These are phyloP conservation scores for Eustalomyia histrio DNA, from an alignment of 2,888 invertebrate genomes.

Conservation along the genomic window DNA sequence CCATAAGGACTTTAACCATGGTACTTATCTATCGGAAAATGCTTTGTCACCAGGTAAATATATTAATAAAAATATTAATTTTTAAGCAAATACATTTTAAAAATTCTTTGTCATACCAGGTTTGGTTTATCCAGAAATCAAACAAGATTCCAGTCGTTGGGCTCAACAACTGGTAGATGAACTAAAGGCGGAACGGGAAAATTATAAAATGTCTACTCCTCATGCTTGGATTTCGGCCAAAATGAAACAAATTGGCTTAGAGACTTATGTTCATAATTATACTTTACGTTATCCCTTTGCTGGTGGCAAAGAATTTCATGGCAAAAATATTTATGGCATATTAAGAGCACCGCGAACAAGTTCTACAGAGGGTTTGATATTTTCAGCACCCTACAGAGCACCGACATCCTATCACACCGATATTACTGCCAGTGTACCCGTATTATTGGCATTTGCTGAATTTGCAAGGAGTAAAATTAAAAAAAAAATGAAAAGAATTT, in stretches of 20 bases:
- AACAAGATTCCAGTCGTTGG: slow-evolving; percentile 82
- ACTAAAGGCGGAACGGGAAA: slow-evolving; percentile 79
- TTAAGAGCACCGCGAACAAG: slow-evolving; percentile 93
- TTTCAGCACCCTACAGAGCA: slow-evolving; percentile 91
- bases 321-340: slow-evolving; percentile 96
- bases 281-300: slow-evolving; percentile 91
- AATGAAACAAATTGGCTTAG: slow-evolving; percentile 91
- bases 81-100: not conserved
- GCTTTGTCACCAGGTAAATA: slow-evolving; percentile 91
- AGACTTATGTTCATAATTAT: slow-evolving; percentile 95
- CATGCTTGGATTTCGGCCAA: slow-evolving; percentile 90
- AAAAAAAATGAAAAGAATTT: not conserved
- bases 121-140: slow-evolving; percentile 90
- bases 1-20: slow-evolving; percentile 89
- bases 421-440: slow-evolving; percentile 91
- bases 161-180: slow-evolving; percentile 76
- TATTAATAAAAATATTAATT: slow-evolving; percentile 27
- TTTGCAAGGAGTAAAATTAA: slow-evolving; percentile 88
- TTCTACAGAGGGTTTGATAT: slow-evolving; percentile 94
- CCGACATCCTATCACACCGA: slow-evolving; percentile 86
- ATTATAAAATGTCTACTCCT: slow-evolving; percentile 86
- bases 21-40: slow-evolving; percentile 97
- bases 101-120: slow-evolving; percentile 63
- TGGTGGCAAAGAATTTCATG: slow-evolving; percentile 86
- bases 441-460: slow-evolving; percentile 94